A percentile compares a stretch with the other conserved stretches of the same genome.
These are phyloP conservation scores for Listronotus oregonensis DNA, from an alignment of 1,140 invertebrate genomes.

Conservation along the genomic window DNA sequence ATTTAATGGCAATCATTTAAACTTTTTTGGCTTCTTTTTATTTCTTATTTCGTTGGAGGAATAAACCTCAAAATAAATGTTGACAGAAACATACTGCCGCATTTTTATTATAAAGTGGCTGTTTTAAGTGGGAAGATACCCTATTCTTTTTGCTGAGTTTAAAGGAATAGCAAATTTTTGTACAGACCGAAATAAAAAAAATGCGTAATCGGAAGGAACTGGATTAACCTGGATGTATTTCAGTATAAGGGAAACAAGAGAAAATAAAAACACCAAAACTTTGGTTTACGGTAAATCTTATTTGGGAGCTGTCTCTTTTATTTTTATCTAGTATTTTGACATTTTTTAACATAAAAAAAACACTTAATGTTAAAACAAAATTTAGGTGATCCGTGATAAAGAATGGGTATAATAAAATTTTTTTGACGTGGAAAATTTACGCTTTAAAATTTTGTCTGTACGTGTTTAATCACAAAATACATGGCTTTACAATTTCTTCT, in stretches of 20 bases:
- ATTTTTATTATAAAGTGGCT: conserved; percentile 34
- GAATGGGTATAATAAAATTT: too few species aligned
- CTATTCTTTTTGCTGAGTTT: conserved; percentile 30
- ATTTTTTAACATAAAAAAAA: too few species aligned
- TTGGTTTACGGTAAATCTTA: too few species aligned
- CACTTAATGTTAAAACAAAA: too few species aligned
- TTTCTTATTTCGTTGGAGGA: conserved; percentile 23
- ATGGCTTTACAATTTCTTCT: too few species aligned
- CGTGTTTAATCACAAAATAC: too few species aligned
- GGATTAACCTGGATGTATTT: neutral
- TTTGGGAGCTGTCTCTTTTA: too few species aligned
- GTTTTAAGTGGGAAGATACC: conserved; percentile 31
- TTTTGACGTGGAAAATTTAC: too few species aligned
- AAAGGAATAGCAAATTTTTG: conserved; percentile 28
- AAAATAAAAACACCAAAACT: too few species aligned
- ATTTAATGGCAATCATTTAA: conserved; percentile 29
- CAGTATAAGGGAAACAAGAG: neutral
- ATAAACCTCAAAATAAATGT: conserved; percentile 27
- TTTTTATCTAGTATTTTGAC: too few species aligned
- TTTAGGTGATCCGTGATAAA: too few species aligned
- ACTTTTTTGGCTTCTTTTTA: conserved; percentile 22
- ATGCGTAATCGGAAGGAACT: conserved; percentile 2
- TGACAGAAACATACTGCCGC: conserved; percentile 34
- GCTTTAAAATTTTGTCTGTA: too few species aligned
- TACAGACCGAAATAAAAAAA: conserved; percentile 18